A percentile compares a stretch with the other conserved stretches of the same genome.
phyloP scores from a whole-genome alignment of 2,797 vertebrate genomes.

The Pipistrellus pipistrellus region DNA sequence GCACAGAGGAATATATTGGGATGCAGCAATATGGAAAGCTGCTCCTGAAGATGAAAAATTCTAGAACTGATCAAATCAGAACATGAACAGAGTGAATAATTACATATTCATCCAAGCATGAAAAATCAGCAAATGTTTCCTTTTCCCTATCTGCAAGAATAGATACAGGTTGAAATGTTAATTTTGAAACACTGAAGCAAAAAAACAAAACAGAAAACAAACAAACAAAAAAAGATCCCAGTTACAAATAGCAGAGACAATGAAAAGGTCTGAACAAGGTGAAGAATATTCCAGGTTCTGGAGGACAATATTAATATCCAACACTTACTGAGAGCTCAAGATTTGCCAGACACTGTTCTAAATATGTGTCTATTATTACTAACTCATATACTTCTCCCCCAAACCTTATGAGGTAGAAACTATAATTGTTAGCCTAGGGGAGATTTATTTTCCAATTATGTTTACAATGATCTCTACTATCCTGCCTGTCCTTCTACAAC shows the following conservation, averaged over 20 bases:
- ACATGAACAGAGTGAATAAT: not conserved
- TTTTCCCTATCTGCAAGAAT: not conserved
- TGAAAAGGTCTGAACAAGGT: not conserved
- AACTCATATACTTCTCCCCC: not conserved
- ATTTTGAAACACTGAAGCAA: conserved; percentile 26
- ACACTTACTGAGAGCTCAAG: not conserved
- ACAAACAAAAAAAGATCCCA: not conserved
- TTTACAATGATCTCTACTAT: not conserved
- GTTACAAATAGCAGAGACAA: not conserved
- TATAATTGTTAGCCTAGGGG: not conserved
- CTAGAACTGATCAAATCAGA: not conserved
- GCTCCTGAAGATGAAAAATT: not conserved
- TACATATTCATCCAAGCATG: not conserved
- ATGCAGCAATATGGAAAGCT: not conserved
- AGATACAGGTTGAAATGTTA: not conserved
- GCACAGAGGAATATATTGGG: fast-evolving
- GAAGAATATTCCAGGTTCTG: not conserved
- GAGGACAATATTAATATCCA: not conserved
- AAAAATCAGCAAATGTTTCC: not conserved
- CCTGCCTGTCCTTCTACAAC: not conserved
- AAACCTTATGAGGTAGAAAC: not conserved
- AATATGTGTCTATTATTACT: not conserved
- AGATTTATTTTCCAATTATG: conserved; percentile 1
- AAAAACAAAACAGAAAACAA: not conserved
- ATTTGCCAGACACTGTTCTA: not conserved